Percentiles rank a stretch among this genome's conserved stretches.
phyloP scores from a whole-genome alignment of 2,113 vertebrate genomes.

The Poeciliopsis retropinna region DNA sequence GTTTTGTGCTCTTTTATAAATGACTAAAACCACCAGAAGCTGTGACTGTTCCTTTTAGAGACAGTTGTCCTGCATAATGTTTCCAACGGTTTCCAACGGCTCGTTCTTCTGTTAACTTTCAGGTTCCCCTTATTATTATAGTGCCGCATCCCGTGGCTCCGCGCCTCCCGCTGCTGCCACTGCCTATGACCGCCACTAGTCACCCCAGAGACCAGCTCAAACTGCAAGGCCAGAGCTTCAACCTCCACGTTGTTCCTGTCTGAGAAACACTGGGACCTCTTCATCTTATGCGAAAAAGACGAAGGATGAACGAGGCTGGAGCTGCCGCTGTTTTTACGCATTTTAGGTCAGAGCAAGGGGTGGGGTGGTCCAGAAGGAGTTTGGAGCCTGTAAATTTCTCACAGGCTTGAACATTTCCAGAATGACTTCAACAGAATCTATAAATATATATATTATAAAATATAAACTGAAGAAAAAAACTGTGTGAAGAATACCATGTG shows the following conservation, averaged over 20 bases:
- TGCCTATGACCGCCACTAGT: slow-evolving; percentile 99
- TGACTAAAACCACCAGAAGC: not conserved
- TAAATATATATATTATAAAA: slow-evolving; percentile 85
- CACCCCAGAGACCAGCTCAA: slow-evolving; percentile 98
- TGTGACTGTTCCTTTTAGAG: not conserved
- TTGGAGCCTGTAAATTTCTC: slow-evolving; percentile 58
- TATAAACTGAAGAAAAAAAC: slow-evolving; percentile 80
- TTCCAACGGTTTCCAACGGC: slow-evolving; percentile 93
- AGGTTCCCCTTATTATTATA: slow-evolving; percentile 99
- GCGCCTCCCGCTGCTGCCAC: slow-evolving; percentile 99
- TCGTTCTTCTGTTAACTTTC: slow-evolving; percentile 99
- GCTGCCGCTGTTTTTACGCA: slow-evolving; percentile 50
- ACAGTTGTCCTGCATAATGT: slow-evolving; percentile 75
- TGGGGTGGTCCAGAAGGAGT: slow-evolving; percentile 12
- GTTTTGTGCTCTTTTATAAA: not conserved
- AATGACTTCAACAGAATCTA: slow-evolving; percentile 86
- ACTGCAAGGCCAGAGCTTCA: slow-evolving; percentile 93
- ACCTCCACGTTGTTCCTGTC: slow-evolving; percentile 98
- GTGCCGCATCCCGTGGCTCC: slow-evolving; percentile 99
- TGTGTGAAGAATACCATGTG: slow-evolving; percentile 80
- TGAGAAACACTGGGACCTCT: slow-evolving; percentile 84
- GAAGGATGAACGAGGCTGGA: slow-evolving; percentile 63
- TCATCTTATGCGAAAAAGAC: slow-evolving; percentile 60
- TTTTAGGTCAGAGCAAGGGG: slow-evolving; percentile 36
- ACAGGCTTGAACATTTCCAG: slow-evolving; percentile 77